Base-by-base conservation (phyloP, 1,140 invertebrate species). In the Sitobion miscanthi region DNA sequence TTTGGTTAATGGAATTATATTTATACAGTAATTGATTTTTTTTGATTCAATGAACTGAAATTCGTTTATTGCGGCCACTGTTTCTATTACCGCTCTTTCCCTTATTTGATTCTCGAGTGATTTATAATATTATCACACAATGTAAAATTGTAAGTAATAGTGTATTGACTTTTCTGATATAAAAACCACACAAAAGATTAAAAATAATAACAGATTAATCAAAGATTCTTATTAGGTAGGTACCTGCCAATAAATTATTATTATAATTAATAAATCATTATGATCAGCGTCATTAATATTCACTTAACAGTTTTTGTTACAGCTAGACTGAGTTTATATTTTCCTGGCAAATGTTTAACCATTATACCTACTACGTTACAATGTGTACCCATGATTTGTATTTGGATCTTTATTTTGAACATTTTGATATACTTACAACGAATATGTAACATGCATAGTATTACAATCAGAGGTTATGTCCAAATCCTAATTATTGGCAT, bases 11-110 rank as follows among this genome's bases (percentile, higher is more conserved):
- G 83, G 23, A 85, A 23, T 38, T 25, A 85, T 77, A 25, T 45
- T 85, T 21, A 8, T 21, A 30, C 42, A 14, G 5, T n/a, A 30
- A 87, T 87, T 87, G 86, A 87, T 85, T 87, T 87, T 85, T 47
- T 86, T 86, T 45, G 9, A 87, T 87, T 49, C 86, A 49, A n/a
- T 49, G 86, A 87, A 87, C 47, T 85, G 35, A 85, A 85, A 42
- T 49, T 87, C 30, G 14, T 2, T 49, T n/a, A 14, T 30, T 45
- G 9, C 30, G 7, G 30, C 21, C 25, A 42, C 23, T 57, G 35
- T 30, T 47, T 30, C 42, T 17, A 14, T n/a, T 77, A n/a, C 62
- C n/a, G 30, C 30, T 77, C 14, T 77, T 17, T n/a, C 14, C 14
- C 62, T 6, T n/a, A 11, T 77, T 47, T n/a, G 30, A 25, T 4